A percentile compares a stretch with the other conserved stretches of the same genome.
Conservation (phyloP, 1,140 invertebrate species). For the Diachasmimorpha longicaudata region DNA sequence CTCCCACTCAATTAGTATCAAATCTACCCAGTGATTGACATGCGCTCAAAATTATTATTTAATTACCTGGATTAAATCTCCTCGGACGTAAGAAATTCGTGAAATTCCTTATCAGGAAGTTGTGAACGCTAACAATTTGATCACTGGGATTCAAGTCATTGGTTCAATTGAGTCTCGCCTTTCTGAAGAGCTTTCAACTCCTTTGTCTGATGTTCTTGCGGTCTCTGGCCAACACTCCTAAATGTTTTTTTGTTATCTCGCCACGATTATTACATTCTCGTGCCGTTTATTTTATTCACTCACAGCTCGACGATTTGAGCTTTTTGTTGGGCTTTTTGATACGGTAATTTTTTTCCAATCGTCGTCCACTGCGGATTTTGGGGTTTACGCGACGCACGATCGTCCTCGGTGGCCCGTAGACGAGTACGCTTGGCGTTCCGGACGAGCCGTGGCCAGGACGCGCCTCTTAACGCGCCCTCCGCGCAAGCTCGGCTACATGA, state of each 20-base stretch:
- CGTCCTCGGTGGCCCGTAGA: conserved; percentile 21
- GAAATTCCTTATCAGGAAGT: too few species aligned
- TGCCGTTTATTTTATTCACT: neutral
- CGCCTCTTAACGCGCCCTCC: conserved; percentile 5
- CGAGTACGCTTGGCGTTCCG: conserved; percentile 22
- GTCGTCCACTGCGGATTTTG: neutral
- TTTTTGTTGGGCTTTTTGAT: neutral
- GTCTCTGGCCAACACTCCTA: neutral
- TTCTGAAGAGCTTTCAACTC: neutral
- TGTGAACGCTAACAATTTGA: neutral
- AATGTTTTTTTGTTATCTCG: neutral
- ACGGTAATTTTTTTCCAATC: neutral
- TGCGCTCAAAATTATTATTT: too few species aligned
- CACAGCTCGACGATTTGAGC: neutral
- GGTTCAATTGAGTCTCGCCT: neutral
- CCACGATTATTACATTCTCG: neutral
- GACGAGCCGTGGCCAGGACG: conserved; percentile 18
- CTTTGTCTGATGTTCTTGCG: neutral
- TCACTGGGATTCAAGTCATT: neutral
- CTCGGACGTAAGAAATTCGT: neutral
- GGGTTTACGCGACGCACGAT: neutral
- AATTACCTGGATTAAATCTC: neutral
- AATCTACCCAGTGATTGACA: too few species aligned
- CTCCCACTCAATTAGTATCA: too few species aligned
- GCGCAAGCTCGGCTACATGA: conserved; percentile 23